Conservation (phyloP, 2,888 invertebrate species). For the Papilio gigon region DNA sequence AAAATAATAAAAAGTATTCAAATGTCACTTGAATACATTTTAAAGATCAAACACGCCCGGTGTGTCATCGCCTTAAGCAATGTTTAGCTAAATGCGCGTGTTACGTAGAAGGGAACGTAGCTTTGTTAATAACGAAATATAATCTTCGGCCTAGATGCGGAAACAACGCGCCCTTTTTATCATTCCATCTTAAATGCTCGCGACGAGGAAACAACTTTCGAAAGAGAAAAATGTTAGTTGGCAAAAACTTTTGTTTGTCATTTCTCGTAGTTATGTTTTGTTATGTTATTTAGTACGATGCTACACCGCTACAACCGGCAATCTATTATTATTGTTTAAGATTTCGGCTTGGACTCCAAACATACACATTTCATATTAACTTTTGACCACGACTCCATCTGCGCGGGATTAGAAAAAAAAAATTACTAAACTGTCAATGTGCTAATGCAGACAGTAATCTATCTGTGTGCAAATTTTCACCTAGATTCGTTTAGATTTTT, state of each 20-base stretch:
- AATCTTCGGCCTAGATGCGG: conserved; percentile 40
- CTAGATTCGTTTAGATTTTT: no score
- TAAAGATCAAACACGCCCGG: not conserved
- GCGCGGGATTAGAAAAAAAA: no score
- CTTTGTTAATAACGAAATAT: conserved; percentile 40
- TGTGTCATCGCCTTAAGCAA: conserved; percentile 25
- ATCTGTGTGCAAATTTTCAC: no score
- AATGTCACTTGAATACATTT: not conserved
- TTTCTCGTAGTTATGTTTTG: not conserved
- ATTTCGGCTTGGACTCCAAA: no score
- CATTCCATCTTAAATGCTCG: conserved; percentile 36
- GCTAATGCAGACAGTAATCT: no score
- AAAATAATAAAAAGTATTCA: no score
- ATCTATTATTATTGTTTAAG: no score
- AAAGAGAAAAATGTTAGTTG: conserved; percentile 16
- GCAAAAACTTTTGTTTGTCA: not conserved
- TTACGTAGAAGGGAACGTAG: conserved; percentile 30
- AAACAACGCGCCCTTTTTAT: conserved; percentile 36
- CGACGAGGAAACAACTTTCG: conserved; percentile 23
- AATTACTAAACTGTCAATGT: no score
- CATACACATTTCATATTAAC: no score
- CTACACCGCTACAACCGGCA: no score
- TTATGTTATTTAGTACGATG: not conserved
- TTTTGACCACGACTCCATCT: no score
- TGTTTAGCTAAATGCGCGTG: conserved; percentile 36